These are phyloP conservation scores for Hypsibius dujardini DNA, from an alignment of 1,140 invertebrate genomes.

Conservation along the genomic window DNA sequence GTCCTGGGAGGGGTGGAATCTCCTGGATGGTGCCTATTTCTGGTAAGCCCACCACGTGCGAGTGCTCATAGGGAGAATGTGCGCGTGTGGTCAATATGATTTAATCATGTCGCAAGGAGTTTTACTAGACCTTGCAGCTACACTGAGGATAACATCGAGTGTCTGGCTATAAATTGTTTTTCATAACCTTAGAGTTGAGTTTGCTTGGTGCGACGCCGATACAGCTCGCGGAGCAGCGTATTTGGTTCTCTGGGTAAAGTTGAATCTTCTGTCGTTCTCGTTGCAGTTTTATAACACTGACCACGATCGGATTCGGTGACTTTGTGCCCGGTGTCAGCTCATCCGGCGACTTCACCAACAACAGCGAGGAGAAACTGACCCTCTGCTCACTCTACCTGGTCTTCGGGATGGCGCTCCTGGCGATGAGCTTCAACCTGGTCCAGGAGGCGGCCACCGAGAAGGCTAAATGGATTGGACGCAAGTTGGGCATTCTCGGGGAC, in stretches of 20 bases:
- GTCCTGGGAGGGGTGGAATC: conserved; percentile 63
- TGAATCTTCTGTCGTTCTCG: conserved; percentile 16
- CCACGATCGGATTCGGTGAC: conserved; percentile 85
- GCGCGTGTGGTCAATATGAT: too few relatives aligned
- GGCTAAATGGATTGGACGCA: conserved; percentile 45
- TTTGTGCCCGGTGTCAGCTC: conserved; percentile 62
- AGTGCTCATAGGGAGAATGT: too few relatives aligned
- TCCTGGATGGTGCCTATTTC: conserved; percentile 80
- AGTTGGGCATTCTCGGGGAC: conserved; percentile 34
- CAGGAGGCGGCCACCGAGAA: conserved; percentile 80
- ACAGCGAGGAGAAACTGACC: conserved; percentile 44
- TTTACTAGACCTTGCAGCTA: too few relatives aligned
- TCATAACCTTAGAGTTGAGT: too few relatives aligned
- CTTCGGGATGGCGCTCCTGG: conserved; percentile 88
- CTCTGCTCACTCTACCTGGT: conserved; percentile 78
- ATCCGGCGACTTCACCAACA: conserved; percentile 37
- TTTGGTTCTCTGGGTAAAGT: conserved; percentile 22
- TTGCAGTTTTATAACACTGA: conserved; percentile 36
- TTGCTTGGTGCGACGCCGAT: too few relatives aligned
- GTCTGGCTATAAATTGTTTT: too few relatives aligned
- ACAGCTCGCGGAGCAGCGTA: too few relatives aligned
- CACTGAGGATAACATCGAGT: too few relatives aligned
- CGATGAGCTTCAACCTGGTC: conserved; percentile 98
- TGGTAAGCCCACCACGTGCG: conserved; percentile 50
- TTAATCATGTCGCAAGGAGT: too few relatives aligned